phyloP scores from a whole-genome alignment of 2,888 invertebrate species.

The Ernsta delagoae region DNA sequence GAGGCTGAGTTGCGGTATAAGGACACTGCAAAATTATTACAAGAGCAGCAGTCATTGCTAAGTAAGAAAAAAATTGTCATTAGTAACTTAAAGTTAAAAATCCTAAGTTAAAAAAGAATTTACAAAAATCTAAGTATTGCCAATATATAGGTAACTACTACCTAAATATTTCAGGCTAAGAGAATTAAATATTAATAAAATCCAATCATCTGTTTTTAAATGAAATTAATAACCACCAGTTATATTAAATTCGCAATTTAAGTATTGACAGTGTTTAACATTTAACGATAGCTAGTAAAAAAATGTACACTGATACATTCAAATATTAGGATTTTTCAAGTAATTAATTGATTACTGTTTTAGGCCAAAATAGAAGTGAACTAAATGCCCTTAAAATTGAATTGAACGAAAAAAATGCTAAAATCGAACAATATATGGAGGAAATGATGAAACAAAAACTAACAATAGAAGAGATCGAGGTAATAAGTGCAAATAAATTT shows the following conservation, averaged over 20 bases:
- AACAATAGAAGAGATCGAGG: slow-evolving; percentile 60
- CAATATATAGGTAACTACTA: too few relatives aligned
- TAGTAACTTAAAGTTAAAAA: too few relatives aligned
- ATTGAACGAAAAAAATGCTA: slow-evolving; percentile 52
- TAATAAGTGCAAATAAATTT: slow-evolving; percentile 37
- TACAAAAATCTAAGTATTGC: too few relatives aligned
- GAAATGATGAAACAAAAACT: slow-evolving; percentile 53
- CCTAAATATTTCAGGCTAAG: too few relatives aligned
- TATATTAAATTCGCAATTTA: neutral
- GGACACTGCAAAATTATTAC: slow-evolving; percentile 38
- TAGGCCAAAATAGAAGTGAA: slow-evolving; percentile 45
- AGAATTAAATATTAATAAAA: neutral
- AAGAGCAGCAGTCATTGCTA: slow-evolving; percentile 44
- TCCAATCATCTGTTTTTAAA: neutral
- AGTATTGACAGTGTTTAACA: too few relatives aligned
- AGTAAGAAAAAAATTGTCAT: slow-evolving; percentile 46
- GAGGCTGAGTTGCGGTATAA: slow-evolving; percentile 54
- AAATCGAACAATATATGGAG: slow-evolving; percentile 57
- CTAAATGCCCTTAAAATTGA: slow-evolving; percentile 52
- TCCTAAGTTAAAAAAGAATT: too few relatives aligned
- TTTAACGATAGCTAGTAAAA: too few relatives aligned
- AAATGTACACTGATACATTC: too few relatives aligned
- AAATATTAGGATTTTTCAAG: neutral
- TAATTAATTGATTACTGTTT: neutral
- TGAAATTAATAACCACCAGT: neutral